Evolutionary conservation across 2,888 invertebrate genomes (phyloP), one percentile per base, ranked within the genome.

Genomic region (Conus canariensis): DNA sequence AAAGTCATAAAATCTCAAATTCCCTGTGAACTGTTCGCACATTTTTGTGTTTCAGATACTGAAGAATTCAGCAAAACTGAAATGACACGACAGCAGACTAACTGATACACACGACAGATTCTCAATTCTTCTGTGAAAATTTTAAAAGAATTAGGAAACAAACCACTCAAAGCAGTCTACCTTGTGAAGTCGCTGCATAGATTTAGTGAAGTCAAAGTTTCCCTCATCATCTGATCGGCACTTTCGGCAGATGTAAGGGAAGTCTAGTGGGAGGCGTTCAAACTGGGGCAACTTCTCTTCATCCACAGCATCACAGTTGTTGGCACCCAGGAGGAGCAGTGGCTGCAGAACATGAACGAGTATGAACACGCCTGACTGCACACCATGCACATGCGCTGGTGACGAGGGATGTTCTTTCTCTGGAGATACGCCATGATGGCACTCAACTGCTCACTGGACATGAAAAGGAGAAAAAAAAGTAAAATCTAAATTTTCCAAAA

Each of bases 191-290:
- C 89, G 64, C 70, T 70, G 70, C 70, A 85, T 59, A 16, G 59
- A 45, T 85, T 85, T 89, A 1, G 64, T 74, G 70, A 56, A 89
- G 77, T 89, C 85, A 9, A 85, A 56, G 22, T n/a, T 16, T n/a
- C 74, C 85, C 6, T 89, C 85, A 1, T 67, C 89, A 77, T 77
- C 85, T 22, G 56, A 85, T n/a, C 89, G 83, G 45, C 89, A 89
- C 60, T 85, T 70, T 58, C 83, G 70, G 74, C 89, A 89, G 74
- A 89, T 85, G 74, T 89, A 89, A 9, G 85, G 70, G 19, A 85
- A 58, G 59, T 85, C 85, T 1, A 58, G 30, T 8, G 89, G 74
- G 9, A 89, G 77, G 6, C 58, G 67, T n/a, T 85, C 77, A 70
- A 85, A 85, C 25, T 59, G n/a, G 22, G 56, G 2, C 59, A 74